Conservation (phyloP, 2,888 invertebrate species). For the Drosophila picticornis region DNA sequence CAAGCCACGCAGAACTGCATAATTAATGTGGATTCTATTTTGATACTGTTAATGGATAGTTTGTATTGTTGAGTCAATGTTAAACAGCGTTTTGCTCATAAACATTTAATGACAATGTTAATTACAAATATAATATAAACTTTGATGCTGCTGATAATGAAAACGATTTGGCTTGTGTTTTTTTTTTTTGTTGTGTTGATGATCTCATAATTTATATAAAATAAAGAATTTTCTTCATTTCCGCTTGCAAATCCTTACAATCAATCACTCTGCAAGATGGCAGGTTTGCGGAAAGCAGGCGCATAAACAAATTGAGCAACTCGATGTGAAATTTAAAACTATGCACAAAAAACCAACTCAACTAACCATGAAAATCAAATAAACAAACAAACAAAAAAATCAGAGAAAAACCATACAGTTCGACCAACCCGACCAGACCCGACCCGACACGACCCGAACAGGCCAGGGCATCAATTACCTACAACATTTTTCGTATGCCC, state of each 20-base stretch:
- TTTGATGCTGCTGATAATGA: conserved; percentile 1
- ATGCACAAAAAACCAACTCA: conserved; percentile 24
- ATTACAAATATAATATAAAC: conserved; percentile 1
- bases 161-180: not conserved
- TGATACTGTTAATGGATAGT: conserved; percentile 37
- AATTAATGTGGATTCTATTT: conserved; percentile 48
- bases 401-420: not conserved
- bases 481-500: conserved; percentile 44
- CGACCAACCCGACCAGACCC: not conserved
- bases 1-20: conserved; percentile 21
- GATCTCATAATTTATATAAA: conserved; percentile 40
- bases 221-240: conserved; percentile 11
- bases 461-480: conserved; percentile 52
- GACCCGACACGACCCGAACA: not conserved
- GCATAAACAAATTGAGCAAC: not conserved
- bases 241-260: conserved; percentile 4
- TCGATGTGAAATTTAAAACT: conserved; percentile 14
- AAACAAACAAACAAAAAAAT: conserved; percentile 29
- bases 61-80: conserved; percentile 18
- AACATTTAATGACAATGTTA: conserved; percentile 5
- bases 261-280: conserved; percentile 4
- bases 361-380: conserved; percentile 72
- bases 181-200: too few species aligned
- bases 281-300: conserved; percentile 7
- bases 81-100: not conserved